Conservation (phyloP, 37 sponge, comb jelly and placozoan species). For the Petrosia ficiformis region DNA sequence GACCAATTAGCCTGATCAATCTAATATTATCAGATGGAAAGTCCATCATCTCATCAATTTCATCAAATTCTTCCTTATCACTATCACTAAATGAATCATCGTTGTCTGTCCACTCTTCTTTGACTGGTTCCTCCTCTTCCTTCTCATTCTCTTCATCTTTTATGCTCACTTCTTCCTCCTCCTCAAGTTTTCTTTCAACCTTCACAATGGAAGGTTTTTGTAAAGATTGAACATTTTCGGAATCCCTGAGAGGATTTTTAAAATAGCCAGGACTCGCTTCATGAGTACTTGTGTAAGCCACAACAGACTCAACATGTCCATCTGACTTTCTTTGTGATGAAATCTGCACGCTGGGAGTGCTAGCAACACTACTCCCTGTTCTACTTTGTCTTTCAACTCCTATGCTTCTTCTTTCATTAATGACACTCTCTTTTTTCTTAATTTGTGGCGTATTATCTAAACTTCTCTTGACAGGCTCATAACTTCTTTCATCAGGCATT, state of each 20-base stretch:
- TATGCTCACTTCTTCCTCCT: background rate
- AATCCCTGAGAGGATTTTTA: no score
- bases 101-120: background rate
- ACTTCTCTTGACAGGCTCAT: no score
- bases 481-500: no score
- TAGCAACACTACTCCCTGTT: no score
- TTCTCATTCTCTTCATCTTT: background rate
- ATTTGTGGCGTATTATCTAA: no score
- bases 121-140: conserved; percentile 5
- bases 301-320: no score
- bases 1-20: conserved; percentile 48
- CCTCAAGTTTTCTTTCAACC: background rate
- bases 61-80: background rate
- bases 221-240: no score
- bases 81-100: background rate
- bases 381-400: background rate
- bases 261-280: no score
- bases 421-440: background rate
- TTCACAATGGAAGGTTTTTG: background rate
- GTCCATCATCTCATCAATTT: background rate
- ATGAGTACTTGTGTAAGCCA: no score
- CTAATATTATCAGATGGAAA: conserved; percentile 45
- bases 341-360: no score
- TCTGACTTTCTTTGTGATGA: no score
- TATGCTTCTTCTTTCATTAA: background rate